Conservation (phyloP, 2,797 vertebrate genomes). For the Clarias platycephalus region DNA sequence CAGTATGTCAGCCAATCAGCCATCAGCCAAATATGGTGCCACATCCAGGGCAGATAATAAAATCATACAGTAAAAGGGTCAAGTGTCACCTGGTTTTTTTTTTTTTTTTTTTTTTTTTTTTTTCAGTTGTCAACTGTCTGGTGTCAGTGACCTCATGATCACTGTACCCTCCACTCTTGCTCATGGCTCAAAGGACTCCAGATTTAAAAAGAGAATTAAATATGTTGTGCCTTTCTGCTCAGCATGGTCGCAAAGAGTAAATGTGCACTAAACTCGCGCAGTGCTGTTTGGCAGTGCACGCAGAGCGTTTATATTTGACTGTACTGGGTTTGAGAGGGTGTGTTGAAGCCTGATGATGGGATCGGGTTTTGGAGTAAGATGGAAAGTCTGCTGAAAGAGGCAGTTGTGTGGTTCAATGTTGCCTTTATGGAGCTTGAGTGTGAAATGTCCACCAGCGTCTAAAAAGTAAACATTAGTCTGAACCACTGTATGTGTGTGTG, state of each 20-base stretch:
- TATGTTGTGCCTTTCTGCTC: neutral
- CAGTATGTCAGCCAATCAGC: neutral
- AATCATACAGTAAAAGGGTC: neutral
- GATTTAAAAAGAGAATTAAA: neutral
- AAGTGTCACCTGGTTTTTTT: neutral
- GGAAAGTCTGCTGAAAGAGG: conserved; percentile 30
- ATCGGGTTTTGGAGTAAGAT: conserved; percentile 12
- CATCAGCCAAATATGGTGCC: neutral
- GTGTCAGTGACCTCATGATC: neutral
- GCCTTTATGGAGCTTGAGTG: conserved; percentile 16
- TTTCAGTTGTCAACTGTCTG: neutral
- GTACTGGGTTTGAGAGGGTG: neutral
- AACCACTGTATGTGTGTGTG: neutral
- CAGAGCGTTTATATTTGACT: conserved; percentile 4
- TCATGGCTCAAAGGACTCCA: neutral
- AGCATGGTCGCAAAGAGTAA: neutral
- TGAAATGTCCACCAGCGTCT: neutral
- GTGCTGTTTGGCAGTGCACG: neutral
- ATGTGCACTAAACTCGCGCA: neutral
- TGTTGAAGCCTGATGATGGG: neutral
- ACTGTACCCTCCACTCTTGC: neutral
- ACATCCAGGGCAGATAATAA: neutral
- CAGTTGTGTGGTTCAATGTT: conserved; percentile 30
- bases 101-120: too few relatives aligned
- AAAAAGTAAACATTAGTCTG: conserved; percentile 16